Base-by-base conservation (phyloP, 2,113 vertebrate genomes). In the Leucoraja erinaceus region DNA sequence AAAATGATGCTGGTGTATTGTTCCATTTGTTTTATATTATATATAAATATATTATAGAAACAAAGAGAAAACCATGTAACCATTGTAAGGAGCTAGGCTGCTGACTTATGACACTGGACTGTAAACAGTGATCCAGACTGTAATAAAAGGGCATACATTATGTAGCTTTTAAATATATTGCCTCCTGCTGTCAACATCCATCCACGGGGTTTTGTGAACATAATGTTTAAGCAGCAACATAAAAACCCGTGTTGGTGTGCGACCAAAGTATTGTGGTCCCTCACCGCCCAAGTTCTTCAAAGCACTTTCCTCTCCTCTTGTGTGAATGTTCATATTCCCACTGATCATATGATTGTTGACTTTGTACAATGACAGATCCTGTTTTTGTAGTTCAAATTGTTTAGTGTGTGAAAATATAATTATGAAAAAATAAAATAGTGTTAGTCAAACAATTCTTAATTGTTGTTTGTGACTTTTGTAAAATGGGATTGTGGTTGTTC, bases 271-370 rank as follows among this genome's bases (percentile, higher is more conserved):
- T 11, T 14, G 63, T 20, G 33, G 90, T 47, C 68, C 31, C 5
- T 31, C 83, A 59, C 83, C 61, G 31, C 59, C 20, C 90, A 54
- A 91, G 90, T 68, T 91, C 66, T 68, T 91, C 66, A 91, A 72
- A 91, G 90, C 90, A 91, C 90, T 91, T 91, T 91, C 20, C 68
- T 72, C 68, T 72, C 66, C 31, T 91, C 9, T 74, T 25, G 68
- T 91, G 90, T 38, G 90, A 91, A 91, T 91, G 90, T 91, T 91
- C 68, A 54, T 31, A 38, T 90, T 90, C 88, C 88, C 88, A 90
- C 88, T 90, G 88, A 90, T 90, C 88, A 70, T 74, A 91, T 91
- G 90, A 91, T 91, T 91, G 90, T 91, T 54, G 18, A 54, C 66
- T 91, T 72, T 91, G 90, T 91, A 91, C 68, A 10, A 91, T 91